These are phyloP conservation scores for Micoletzkya japonica DNA, from an alignment of 2,888 invertebrate species.

Conservation along the genomic window DNA sequence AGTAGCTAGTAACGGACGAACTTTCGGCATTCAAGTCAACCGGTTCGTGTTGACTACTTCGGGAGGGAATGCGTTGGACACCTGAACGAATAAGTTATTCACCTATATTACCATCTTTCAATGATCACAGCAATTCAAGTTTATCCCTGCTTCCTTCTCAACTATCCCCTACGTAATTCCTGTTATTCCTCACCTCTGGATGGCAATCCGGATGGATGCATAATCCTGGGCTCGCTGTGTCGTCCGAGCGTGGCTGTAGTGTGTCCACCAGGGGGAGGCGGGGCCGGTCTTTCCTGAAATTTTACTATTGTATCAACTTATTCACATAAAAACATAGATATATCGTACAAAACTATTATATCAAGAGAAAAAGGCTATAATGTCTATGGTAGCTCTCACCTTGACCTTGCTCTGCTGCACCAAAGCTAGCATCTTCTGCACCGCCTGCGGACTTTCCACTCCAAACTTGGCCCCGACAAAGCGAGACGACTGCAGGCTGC, in stretches of 20 bases:
- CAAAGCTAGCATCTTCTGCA: conserved; percentile 88
- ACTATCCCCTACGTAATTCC: too few relatives aligned
- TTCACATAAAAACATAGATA: too few relatives aligned
- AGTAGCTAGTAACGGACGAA: conserved; percentile 32
- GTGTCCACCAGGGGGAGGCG: neutral
- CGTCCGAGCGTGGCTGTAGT: too few relatives aligned
- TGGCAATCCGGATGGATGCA: conserved; percentile 24
- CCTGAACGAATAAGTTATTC: conserved; percentile 8
- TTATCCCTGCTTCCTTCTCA: neutral
- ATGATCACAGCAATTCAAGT: too few relatives aligned
- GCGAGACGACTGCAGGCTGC: conserved; percentile 23
- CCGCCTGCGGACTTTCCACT: conserved; percentile 93
- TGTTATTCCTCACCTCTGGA: neutral
- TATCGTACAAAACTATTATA: neutral
- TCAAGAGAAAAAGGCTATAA: neutral
- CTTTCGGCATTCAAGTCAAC: conserved; percentile 33
- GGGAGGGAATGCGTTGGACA: conserved; percentile 17
- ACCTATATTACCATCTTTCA: too few relatives aligned
- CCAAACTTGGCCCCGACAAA: conserved; percentile 68
- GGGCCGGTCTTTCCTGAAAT: neutral
- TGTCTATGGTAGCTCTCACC: neutral
- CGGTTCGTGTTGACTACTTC: conserved; percentile 8
- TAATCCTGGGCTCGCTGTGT: too few relatives aligned
- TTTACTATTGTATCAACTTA: too few relatives aligned
- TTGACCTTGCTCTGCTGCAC: conserved; percentile 54